Percentiles rank a stretch among this genome's conserved stretches.
Conservation (phyloP, 1,140 invertebrate species). For the Eupristina koningsbergeri region DNA sequence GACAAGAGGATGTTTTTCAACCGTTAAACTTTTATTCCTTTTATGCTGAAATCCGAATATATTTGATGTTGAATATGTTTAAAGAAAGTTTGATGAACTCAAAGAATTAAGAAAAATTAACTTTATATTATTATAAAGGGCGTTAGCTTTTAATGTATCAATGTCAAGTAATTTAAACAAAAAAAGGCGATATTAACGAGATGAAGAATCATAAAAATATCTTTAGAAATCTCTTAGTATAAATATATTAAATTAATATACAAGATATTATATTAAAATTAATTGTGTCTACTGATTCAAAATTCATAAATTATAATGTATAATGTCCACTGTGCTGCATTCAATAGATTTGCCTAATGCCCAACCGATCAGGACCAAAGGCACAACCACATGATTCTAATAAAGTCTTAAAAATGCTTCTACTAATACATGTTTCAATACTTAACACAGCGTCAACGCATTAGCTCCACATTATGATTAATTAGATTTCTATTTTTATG, state of each 20-base stretch:
- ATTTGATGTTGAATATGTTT: slow-evolving; percentile 49
- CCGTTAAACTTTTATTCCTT: slow-evolving; percentile 46
- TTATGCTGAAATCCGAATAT: slow-evolving; percentile 45
- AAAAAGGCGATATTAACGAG: slow-evolving; percentile 39
- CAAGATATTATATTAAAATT: slow-evolving; percentile 66
- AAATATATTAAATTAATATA: slow-evolving; percentile 68
- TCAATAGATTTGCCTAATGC: slow-evolving; percentile 72
- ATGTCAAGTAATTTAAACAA: slow-evolving; percentile 41
- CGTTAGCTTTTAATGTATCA: slow-evolving; percentile 66
- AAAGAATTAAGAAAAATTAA: slow-evolving; percentile 20
- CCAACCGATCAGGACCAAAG: slow-evolving; percentile 72
- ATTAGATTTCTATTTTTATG: background rate
- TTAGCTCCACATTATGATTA: background rate
- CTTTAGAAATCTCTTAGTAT: slow-evolving; percentile 57
- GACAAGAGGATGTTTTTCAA: slow-evolving; percentile 55
- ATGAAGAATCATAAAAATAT: slow-evolving; percentile 60
- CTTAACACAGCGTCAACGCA: slow-evolving; percentile 19
- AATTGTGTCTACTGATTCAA: slow-evolving; percentile 67
- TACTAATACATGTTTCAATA: slow-evolving; percentile 59
- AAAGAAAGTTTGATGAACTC: slow-evolving; percentile 39
- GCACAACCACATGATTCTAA: slow-evolving; percentile 70
- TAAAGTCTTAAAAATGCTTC: slow-evolving; percentile 67
- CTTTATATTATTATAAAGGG: slow-evolving; percentile 51
- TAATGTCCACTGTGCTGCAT: slow-evolving; percentile 68
- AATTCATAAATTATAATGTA: slow-evolving; percentile 72